phyloP scores from a whole-genome alignment of 2,797 vertebrate genomes.

The Discoglossus pictus region DNA sequence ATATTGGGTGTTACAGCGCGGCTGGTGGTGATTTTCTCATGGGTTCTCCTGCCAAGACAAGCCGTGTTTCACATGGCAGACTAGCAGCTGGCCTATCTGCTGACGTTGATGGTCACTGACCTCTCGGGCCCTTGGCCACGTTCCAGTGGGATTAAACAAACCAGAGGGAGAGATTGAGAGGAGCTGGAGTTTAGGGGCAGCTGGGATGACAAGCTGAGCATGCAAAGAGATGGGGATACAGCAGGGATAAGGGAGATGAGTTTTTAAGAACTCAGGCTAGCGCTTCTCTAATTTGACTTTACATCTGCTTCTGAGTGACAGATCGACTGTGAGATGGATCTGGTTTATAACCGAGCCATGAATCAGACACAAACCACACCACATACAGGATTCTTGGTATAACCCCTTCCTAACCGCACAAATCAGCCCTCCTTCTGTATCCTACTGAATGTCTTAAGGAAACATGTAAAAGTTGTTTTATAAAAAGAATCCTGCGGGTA shows the following conservation, averaged over 20 bases:
- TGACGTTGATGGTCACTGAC: conserved; percentile 43
- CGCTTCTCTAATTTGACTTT: conserved; percentile 19
- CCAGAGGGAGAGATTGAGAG: conserved; percentile 5
- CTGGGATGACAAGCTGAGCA: conserved; percentile 12
- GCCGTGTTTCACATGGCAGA: conserved; percentile 22
- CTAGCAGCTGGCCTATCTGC: conserved; percentile 24
- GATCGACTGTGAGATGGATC: conserved; percentile 18
- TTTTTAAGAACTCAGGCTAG: conserved; percentile 3
- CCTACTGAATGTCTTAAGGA: too few species aligned
- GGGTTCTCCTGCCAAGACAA: conserved; percentile 28
- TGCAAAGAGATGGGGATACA: conserved; percentile 1
- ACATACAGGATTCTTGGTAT: too few species aligned
- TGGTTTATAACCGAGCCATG: conserved; percentile 6
- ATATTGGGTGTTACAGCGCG: too few species aligned
- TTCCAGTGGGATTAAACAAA: conserved; percentile 38
- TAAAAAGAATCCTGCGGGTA: too few species aligned
- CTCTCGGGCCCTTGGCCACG: conserved; percentile 24
- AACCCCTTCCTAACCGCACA: too few species aligned
- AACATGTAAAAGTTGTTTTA: too few species aligned
- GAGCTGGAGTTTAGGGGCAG: conserved; percentile 10
- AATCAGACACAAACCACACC: too few species aligned
- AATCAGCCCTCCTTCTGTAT: too few species aligned
- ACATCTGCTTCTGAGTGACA: conserved; percentile 29
- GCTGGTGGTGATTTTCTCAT: conserved; percentile 37
- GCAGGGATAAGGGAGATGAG: conserved; percentile 17